These are phyloP conservation scores for Melanotaenia pygmaea DNA, from an alignment of 2,797 vertebrate genomes.

Conservation along the genomic window DNA sequence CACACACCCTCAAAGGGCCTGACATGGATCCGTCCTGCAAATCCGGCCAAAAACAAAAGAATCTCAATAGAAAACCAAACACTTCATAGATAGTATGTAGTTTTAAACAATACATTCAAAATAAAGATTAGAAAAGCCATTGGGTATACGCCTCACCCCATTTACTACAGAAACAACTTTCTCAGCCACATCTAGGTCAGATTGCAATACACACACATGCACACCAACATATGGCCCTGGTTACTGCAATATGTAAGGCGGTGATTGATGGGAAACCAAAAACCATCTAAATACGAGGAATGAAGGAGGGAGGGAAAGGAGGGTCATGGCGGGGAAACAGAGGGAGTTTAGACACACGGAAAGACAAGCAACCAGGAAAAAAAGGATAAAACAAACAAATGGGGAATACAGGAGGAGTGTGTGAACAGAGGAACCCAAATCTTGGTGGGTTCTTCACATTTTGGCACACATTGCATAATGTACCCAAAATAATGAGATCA, in stretches of 20 bases:
- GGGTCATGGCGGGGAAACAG: constrained; percentile 13
- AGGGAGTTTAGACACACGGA: constrained; percentile 7
- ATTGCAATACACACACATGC: constrained; percentile 41
- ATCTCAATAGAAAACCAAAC: background rate
- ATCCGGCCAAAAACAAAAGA: constrained; percentile 5
- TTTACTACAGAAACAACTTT: constrained; percentile 28
- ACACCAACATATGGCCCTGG: constrained; percentile 69
- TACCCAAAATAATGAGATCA: constrained; percentile 23
- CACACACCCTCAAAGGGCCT: constrained; percentile 25
- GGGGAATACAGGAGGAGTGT: constrained; percentile 9
- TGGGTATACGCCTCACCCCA: constrained; percentile 10
- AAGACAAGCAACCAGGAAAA: constrained; percentile 6
- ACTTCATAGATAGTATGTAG: background rate
- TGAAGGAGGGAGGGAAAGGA: constrained; percentile 11
- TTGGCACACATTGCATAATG: background rate
- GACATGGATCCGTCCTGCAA: constrained; percentile 26
- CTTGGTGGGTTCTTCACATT: constrained; percentile 1
- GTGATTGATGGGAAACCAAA: constrained; percentile 79
- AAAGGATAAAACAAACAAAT: constrained; percentile 6
- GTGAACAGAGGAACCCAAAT: constrained; percentile 18
- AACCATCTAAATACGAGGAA: constrained; percentile 63
- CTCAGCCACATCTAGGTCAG: constrained; percentile 49
- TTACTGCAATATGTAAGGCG: constrained; percentile 72
- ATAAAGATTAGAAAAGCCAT: background rate
- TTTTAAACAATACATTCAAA: background rate